Evolutionary conservation across 2,888 invertebrate genomes (phyloP).

Genomic region (Allolobophora icterica): DNA sequence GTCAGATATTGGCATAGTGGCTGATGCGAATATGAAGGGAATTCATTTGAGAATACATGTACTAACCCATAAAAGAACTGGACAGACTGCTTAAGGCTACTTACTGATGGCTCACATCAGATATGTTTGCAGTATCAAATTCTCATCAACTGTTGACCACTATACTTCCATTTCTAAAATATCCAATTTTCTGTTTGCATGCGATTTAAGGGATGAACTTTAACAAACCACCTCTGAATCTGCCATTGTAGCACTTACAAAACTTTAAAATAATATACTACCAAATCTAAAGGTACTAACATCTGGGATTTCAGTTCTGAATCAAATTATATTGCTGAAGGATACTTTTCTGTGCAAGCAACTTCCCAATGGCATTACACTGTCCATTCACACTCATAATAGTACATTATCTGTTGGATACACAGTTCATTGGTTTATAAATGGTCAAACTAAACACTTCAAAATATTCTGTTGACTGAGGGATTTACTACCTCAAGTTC

Average conservation of each 20-base stretch:
- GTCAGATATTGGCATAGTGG: too few species aligned
- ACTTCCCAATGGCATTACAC: background rate
- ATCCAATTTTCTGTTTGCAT: background rate
- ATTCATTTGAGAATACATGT: background rate
- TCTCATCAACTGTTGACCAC: too few species aligned
- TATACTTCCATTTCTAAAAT: too few species aligned
- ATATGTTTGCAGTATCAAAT: too few species aligned
- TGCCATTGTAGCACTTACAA: background rate
- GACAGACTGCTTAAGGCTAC: too few species aligned
- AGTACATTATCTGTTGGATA: too few species aligned
- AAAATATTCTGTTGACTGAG: background rate
- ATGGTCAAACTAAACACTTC: too few species aligned
- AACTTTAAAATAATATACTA: too few species aligned
- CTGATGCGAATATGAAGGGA: too few species aligned
- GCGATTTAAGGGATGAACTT: background rate
- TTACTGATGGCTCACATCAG: too few species aligned
- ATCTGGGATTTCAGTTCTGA: background rate
- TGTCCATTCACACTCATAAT: background rate
- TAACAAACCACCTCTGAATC: background rate
- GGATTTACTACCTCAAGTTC: conserved; percentile 77
- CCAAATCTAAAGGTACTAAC: background rate
- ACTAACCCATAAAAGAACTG: background rate
- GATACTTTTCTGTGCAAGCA: background rate
- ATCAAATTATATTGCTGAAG: background rate
- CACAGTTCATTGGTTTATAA: too few species aligned